Base-by-base conservation (phyloP, 2,113 vertebrate genomes). In the Panthera tigris region DNA sequence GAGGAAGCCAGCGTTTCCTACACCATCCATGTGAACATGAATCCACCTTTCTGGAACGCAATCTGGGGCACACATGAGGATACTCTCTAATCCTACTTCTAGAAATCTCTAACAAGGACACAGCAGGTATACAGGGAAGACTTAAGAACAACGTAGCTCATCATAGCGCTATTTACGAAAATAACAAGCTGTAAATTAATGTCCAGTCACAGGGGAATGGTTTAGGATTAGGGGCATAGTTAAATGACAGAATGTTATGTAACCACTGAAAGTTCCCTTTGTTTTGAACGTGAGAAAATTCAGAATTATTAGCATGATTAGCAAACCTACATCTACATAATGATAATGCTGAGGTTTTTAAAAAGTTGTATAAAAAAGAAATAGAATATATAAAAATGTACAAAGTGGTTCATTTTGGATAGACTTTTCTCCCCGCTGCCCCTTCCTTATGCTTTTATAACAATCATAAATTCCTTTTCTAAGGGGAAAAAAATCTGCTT, bases 401-500 rank as follows among this genome's bases (percentile, higher is more conserved):
- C 57, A 83, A 84, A 92, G 41, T 29, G 27, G 50, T 73, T 87
- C 66, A 66, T 94, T 96, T 78, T 71, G 78, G 7, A 76, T 29
- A 68, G 29, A 76, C 79, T 14, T 41, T 65, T 52, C 10, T 9
- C 23, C 27, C 50, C 2, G 6, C 87, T 27, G 33, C 65, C 65
- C n/a, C 61, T 73, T 74, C 68, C 52, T 61, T 79, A 79, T 21
- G 29, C 23, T 95, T 52, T 79, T 86, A 19, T 36, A 78, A 61
- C 68, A 91, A 93, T 18, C 31, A 89, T 18, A 27, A 85, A 36
- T 91, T 66, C 31, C 55, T 94, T 94, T 94, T 55, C 71, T 84
- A 33, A 86, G 36, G 63, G 4, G 33, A 33, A 50, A 69, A 91
- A 82, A 71, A 39, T 81, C 29, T n/a, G 21, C 48, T 86, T 90